phyloP scores from a whole-genome alignment of 2,888 invertebrate genomes.

The Megalurothrips usitatus region DNA sequence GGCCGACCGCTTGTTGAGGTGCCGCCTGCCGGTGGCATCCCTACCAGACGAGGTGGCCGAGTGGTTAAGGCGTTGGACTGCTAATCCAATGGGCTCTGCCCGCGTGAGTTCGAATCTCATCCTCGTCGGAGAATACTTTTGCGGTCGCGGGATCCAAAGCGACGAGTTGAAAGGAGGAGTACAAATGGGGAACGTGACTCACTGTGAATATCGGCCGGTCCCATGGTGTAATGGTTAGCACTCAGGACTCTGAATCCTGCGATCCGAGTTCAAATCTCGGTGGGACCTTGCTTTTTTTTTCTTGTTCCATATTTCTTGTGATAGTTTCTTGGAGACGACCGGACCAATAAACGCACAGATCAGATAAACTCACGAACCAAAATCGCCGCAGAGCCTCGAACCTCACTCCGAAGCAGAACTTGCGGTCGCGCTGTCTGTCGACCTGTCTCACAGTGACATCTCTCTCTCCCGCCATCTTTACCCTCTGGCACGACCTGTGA shows the following conservation, averaged over 20 bases:
- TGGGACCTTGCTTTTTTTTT: slow-evolving; percentile 39
- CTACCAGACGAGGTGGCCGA: not conserved
- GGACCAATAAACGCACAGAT: no score
- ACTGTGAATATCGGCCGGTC: slow-evolving; percentile 41
- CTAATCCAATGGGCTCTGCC: slow-evolving; percentile 11
- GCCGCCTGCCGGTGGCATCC: not conserved
- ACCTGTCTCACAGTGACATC: no score
- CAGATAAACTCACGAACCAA: no score
- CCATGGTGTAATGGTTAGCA: slow-evolving; percentile 52
- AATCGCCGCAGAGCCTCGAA: no score
- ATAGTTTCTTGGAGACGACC: no score
- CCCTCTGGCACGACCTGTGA: no score
- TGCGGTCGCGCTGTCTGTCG: no score
- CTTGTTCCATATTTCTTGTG: not conserved
- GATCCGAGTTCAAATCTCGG: slow-evolving; percentile 44
- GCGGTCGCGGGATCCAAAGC: not conserved
- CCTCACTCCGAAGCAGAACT: no score
- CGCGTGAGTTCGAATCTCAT: slow-evolving; percentile 11
- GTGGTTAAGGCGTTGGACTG: slow-evolving; percentile 11
- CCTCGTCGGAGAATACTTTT: not conserved
- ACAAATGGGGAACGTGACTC: not conserved
- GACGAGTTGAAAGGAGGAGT: not conserved
- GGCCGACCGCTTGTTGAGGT: not conserved
- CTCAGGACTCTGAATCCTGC: slow-evolving; percentile 49
- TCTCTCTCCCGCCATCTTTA: no score